A percentile compares a stretch with the other conserved stretches of the same genome.
Conservation (phyloP, 1,140 invertebrate genomes). For the Mamestra configurata region DNA sequence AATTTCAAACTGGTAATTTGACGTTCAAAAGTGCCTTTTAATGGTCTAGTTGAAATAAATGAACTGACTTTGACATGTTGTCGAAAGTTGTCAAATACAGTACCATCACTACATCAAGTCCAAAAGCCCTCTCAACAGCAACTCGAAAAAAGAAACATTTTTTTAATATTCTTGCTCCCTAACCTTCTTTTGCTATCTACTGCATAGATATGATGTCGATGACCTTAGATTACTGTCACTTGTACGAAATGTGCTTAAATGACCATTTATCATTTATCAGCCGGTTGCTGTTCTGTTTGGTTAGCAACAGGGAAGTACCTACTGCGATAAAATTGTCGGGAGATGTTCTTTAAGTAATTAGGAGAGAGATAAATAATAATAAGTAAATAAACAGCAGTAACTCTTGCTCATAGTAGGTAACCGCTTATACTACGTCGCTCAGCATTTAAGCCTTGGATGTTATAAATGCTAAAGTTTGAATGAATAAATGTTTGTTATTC, state of each 20-base stretch:
- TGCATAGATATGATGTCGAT: conserved; percentile 32
- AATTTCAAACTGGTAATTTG: too few relatives aligned
- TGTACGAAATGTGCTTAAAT: conserved; percentile 23
- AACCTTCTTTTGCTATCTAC: conserved; percentile 16
- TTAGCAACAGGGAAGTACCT: conserved; percentile 25
- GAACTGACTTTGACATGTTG: too few relatives aligned
- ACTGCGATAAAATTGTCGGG: background rate
- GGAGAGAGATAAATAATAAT: background rate
- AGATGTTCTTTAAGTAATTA: conserved; percentile 1
- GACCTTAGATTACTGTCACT: conserved; percentile 42
- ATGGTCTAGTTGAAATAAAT: too few relatives aligned
- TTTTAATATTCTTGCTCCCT: background rate
- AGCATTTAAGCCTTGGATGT: too few relatives aligned
- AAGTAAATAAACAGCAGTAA: too few relatives aligned
- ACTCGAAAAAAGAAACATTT: background rate
- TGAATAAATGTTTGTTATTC: too few relatives aligned
- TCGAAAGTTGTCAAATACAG: too few relatives aligned
- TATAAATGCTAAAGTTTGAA: too few relatives aligned
- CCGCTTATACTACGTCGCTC: too few relatives aligned
- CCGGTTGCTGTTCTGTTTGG: conserved; percentile 9
- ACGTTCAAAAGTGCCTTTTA: too few relatives aligned
- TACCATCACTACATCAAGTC: too few relatives aligned
- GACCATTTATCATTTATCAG: background rate
- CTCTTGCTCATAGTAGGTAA: too few relatives aligned
- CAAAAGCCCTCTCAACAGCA: background rate